Percentiles rank a stretch among this genome's conserved stretches.
Evolutionary conservation across 2,797 vertebrate species (phyloP).

Genomic region (Melopsittacus undulatus): DNA sequence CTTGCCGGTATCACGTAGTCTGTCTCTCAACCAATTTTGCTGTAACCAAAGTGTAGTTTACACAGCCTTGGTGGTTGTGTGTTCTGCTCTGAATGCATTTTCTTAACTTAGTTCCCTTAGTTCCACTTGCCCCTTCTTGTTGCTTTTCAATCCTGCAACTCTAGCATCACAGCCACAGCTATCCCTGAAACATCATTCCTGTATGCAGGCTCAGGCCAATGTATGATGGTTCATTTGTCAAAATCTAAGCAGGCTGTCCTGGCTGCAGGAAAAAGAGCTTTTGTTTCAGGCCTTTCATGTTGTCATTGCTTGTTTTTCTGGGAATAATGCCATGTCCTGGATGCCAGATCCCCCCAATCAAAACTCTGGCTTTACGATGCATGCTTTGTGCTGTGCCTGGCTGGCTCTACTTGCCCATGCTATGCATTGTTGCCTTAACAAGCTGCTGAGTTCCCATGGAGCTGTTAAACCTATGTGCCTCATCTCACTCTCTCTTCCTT

Average conservation of each 20-base stretch:
- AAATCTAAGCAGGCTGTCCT: not conserved
- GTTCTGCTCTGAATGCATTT: not conserved
- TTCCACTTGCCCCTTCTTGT: not conserved
- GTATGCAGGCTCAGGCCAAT: not conserved
- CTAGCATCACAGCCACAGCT: not conserved
- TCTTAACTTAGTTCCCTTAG: not conserved
- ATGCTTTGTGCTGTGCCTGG: not conserved
- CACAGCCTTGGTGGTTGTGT: not conserved
- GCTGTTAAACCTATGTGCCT: slow-evolving; percentile 9
- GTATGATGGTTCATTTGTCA: not conserved
- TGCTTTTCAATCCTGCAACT: not conserved
- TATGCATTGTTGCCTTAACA: not conserved
- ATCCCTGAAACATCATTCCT: not conserved
- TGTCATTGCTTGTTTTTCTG: slow-evolving; percentile 4
- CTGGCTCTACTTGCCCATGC: not conserved
- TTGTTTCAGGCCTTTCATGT: not conserved
- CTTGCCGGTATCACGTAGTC: not conserved
- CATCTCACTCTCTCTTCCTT: not conserved
- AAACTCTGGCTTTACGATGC: not conserved
- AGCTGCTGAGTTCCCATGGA: not conserved
- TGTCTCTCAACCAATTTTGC: not conserved
- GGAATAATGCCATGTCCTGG: not conserved
- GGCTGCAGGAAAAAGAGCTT: not conserved
- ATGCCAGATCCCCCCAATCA: not conserved
- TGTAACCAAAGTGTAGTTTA: not conserved